Evolutionary conservation across 2,888 invertebrate species (phyloP).

Genomic region (Epinotia bilunana): DNA sequence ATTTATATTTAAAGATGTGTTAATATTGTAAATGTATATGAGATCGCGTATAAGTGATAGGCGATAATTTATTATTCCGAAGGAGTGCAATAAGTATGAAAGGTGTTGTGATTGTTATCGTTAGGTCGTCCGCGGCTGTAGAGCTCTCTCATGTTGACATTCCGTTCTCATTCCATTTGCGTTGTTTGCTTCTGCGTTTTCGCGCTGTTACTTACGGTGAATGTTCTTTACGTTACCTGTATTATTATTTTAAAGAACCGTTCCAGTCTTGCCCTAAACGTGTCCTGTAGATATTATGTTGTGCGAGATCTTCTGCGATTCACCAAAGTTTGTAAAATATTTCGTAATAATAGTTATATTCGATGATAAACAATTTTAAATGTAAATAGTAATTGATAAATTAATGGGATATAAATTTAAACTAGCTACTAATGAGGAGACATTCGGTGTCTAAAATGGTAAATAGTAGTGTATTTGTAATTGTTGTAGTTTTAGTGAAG

Average conservation of each 20-base stretch:
- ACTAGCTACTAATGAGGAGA: slow-evolving; percentile 76
- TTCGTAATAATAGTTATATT: slow-evolving; percentile 82
- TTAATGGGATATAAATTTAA: slow-evolving; percentile 72
- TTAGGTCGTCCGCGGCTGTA: slow-evolving; percentile 62
- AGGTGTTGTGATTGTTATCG: slow-evolving; percentile 82
- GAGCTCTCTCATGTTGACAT: slow-evolving; percentile 72
- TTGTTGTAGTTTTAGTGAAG: slow-evolving; percentile 82
- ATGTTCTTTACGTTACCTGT: slow-evolving; percentile 39
- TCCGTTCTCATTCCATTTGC: slow-evolving; percentile 74
- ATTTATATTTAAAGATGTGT: slow-evolving; percentile 82
- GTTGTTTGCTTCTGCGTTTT: slow-evolving; percentile 38
- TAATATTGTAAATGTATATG: slow-evolving; percentile 83
- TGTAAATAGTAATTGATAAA: slow-evolving; percentile 81
- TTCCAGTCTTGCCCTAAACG: slow-evolving; percentile 37
- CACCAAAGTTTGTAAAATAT: slow-evolving; percentile 85
- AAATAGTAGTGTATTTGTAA: slow-evolving; percentile 83
- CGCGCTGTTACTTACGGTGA: slow-evolving; percentile 42
- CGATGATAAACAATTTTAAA: slow-evolving; percentile 80
- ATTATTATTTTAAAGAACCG: slow-evolving; percentile 33
- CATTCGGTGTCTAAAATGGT: slow-evolving; percentile 81
- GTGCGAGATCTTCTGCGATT: slow-evolving; percentile 79
- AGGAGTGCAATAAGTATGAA: slow-evolving; percentile 83
- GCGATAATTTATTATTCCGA: slow-evolving; percentile 78
- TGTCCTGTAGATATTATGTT: slow-evolving; percentile 70
- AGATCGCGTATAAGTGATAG: slow-evolving; percentile 75